Base-by-base conservation (phyloP, 2,797 vertebrate species). In the Borostomias antarcticus region DNA sequence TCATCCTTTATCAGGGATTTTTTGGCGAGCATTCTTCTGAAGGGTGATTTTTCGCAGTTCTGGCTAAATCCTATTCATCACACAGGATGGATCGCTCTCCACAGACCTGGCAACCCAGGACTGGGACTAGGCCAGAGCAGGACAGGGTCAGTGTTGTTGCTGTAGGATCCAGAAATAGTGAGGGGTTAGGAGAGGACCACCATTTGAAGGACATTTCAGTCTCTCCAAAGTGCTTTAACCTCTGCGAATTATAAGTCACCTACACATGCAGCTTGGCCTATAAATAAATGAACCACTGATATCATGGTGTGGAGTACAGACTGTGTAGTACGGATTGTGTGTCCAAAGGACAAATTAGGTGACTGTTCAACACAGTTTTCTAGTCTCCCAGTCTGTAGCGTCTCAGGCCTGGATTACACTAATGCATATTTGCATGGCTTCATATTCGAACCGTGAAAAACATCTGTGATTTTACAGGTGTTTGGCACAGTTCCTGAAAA, bases 1-100 rank as follows among this genome's bases (percentile, higher is more conserved):
- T 88, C 89, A 89, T 90, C 88, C 82, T 69, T 71, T 72, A 82
- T 85, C 81, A n/a, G 76, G 76, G 84, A 85, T 80, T 87, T 75
- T 66, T 75, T 65, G 75, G 67, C 52, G 62, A 82, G 84, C 86
- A 84, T 79, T 82, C 83, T 45, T 1, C 3, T 15, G 40, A 13
- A 3, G 7, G 40, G 17, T 69, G 66, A 84, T 82, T 79, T 76
- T 86, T 73, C 74, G 13, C 40, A 45, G n/a, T 45, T n/a, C 17
- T 17, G 2, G 40, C 2, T 45, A n/a, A 89, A 89, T 86, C 84
- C 81, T 78, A 84, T 88, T 89, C 81, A 85, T 82, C 85, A 82
- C 74, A 73, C 86, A 85, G 83, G 83, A 82, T 75, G 81, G 62
- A 66, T 1, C 40, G 13, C n/a, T 79, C 82, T 84, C 78, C 47